Conservation (phyloP, 2,113 vertebrate species). For the Pungitius pungitius region DNA sequence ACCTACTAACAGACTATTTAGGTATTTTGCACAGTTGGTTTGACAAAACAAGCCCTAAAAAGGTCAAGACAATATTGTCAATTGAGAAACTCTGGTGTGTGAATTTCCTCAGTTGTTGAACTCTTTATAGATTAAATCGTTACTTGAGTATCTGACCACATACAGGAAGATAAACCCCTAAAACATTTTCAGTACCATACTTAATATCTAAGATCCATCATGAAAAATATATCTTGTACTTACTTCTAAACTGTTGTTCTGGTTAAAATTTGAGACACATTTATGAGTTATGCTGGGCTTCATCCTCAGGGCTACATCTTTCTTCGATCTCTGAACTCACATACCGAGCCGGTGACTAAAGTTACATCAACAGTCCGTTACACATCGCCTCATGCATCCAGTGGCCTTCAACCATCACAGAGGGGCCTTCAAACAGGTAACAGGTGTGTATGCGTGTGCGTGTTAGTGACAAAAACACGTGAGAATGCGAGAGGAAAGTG, state of each 20-base stretch:
- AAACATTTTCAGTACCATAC: not conserved
- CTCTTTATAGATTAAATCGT: not conserved
- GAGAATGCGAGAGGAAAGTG: constrained; percentile 41
- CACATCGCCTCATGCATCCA: not conserved
- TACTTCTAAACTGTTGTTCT: too few species aligned
- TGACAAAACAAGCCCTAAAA: not conserved
- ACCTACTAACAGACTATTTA: not conserved
- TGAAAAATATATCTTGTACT: not conserved
- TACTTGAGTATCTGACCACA: not conserved
- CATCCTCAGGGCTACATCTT: not conserved
- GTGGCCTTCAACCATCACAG: constrained; percentile 32
- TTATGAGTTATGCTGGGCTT: not conserved
- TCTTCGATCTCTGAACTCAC: not conserved
- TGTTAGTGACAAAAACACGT: constrained; percentile 12
- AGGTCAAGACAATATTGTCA: not conserved
- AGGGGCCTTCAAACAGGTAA: constrained; percentile 12
- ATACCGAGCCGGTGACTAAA: not conserved
- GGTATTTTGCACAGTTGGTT: not conserved
- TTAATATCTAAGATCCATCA: not conserved
- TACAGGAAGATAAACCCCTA: not conserved
- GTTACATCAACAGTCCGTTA: constrained; percentile 4
- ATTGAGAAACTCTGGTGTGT: not conserved
- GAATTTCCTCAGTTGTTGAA: not conserved
- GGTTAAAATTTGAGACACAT: not conserved
- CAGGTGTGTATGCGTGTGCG: constrained; percentile 11